These are phyloP conservation scores for Pseudocheirus occidentalis DNA, from an alignment of 2,797 vertebrate species.

Conservation along the genomic window DNA sequence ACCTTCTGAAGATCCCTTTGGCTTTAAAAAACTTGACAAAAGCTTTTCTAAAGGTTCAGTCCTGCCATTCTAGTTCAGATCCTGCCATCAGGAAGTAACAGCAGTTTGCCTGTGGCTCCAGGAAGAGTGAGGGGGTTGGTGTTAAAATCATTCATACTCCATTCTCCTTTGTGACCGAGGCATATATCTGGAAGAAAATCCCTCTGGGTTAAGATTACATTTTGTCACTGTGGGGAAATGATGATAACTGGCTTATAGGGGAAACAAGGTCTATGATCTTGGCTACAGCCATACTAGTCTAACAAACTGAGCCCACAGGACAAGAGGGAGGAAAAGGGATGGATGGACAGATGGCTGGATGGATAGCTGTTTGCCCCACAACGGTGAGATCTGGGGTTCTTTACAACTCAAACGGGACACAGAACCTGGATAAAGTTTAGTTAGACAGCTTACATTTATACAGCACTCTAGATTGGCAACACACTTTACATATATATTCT, in stretches of 20 bases:
- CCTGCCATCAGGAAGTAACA: background rate
- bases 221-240: background rate
- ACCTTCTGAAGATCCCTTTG: background rate
- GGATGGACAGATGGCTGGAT: background rate
- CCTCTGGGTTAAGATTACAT: background rate
- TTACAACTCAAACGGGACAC: background rate
- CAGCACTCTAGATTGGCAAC: background rate
- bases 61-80: background rate
- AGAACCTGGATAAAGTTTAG: background rate
- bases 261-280: background rate
- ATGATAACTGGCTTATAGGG: background rate
- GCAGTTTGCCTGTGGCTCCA: background rate
- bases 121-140: background rate
- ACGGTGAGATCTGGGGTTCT: background rate
- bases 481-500: background rate
- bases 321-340: background rate
- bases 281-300: background rate
- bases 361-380: background rate
- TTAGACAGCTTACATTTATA: background rate
- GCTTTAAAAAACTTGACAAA: background rate
- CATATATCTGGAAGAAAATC: background rate
- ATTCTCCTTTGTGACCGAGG: background rate
- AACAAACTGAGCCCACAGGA: background rate
- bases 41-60: background rate
- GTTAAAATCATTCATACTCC: constrained; percentile 12